Evolutionary conservation across 2,888 invertebrate species (phyloP).

Genomic region (Pediacus dermestoides): DNA sequence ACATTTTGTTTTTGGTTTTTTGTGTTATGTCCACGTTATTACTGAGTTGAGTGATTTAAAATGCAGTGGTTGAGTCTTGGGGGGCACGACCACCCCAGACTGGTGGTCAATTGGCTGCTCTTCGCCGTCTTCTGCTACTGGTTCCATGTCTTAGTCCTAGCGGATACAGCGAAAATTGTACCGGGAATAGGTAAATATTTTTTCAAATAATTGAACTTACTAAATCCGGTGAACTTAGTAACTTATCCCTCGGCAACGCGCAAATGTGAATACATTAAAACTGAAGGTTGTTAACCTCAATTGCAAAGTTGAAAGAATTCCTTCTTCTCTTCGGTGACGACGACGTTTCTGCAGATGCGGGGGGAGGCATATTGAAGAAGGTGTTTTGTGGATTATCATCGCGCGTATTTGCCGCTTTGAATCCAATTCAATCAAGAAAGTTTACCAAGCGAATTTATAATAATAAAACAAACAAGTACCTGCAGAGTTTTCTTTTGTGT

Average conservation of each 20-base stretch:
- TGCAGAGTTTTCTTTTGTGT: too few species aligned
- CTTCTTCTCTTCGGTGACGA: too few species aligned
- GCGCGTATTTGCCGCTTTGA: too few species aligned
- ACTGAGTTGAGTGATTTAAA: slow-evolving; percentile 32
- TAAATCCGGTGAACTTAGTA: not conserved
- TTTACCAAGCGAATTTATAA: slow-evolving; percentile 13
- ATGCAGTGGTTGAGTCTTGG: slow-evolving; percentile 36
- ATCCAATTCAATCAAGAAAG: slow-evolving; percentile 11
- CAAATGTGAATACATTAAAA: slow-evolving; percentile 16
- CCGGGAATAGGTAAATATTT: slow-evolving; percentile 24
- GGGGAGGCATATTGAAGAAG: too few species aligned
- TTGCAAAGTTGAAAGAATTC: slow-evolving; percentile 16
- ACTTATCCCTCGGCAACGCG: not conserved
- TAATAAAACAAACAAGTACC: too few species aligned
- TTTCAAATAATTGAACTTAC: not conserved
- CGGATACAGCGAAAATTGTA: slow-evolving; percentile 32
- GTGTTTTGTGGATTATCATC: too few species aligned
- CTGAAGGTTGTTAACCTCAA: slow-evolving; percentile 17
- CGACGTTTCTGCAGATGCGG: too few species aligned
- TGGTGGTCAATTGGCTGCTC: too few species aligned
- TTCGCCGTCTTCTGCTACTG: slow-evolving; percentile 36
- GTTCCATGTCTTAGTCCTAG: slow-evolving; percentile 34
- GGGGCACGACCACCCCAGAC: slow-evolving; percentile 34
- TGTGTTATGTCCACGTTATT: slow-evolving; percentile 19
- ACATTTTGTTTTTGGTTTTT: slow-evolving; percentile 14